These are phyloP conservation scores for Habropoda laboriosa DNA, from an alignment of 1,140 invertebrate species.

Conservation along the genomic window DNA sequence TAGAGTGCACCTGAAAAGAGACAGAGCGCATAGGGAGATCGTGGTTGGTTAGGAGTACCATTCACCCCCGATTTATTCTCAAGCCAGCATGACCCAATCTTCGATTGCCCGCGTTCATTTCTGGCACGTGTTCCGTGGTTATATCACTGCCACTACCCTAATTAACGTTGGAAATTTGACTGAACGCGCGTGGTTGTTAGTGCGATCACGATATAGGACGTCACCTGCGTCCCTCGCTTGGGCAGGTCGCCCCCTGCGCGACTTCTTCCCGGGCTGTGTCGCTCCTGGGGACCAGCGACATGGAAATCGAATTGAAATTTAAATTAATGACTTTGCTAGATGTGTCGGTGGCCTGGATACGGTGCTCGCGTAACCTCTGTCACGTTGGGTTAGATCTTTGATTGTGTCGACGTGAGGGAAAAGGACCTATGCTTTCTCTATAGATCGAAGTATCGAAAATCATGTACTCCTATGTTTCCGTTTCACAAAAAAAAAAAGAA, in stretches of 20 bases:
- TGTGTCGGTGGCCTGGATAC: background rate
- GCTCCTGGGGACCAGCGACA: background rate
- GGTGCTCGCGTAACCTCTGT: background rate
- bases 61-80: constrained; percentile 19
- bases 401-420: background rate
- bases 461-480: too few relatives aligned
- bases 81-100: background rate
- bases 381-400: background rate
- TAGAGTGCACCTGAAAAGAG: too few relatives aligned
- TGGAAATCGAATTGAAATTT: constrained; percentile 38
- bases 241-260: background rate
- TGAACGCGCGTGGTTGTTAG: background rate
- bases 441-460: too few relatives aligned
- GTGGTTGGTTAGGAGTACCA: background rate
- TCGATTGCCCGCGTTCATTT: background rate
- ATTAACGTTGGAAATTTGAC: constrained; percentile 19
- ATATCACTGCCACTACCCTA: background rate
- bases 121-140: constrained; percentile 3
- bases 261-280: background rate
- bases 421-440: too few relatives aligned
- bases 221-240: background rate
- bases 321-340: constrained; percentile 10
- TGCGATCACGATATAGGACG: background rate
- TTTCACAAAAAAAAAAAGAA: too few relatives aligned
- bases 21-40: too few relatives aligned